Percentiles rank a stretch among this genome's conserved stretches.
Conservation (phyloP, 2,797 vertebrate genomes). For the Cercopithecus neglectus region DNA sequence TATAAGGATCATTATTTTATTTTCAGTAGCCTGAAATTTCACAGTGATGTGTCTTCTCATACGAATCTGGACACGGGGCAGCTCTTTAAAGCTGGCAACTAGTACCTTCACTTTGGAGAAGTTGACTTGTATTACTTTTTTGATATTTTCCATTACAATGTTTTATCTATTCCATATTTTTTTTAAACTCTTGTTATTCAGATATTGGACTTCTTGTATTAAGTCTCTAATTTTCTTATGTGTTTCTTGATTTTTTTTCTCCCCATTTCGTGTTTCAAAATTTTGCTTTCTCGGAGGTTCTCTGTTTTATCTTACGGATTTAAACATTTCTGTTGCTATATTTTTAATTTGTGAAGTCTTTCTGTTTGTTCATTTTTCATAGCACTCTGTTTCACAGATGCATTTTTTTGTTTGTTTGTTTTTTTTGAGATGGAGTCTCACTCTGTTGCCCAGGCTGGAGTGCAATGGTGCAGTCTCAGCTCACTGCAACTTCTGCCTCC, state of each 20-base stretch:
- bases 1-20: not conserved
- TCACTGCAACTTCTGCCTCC: not conserved
- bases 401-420: not conserved
- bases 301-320: not conserved
- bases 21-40: not conserved
- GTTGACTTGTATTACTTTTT: not conserved
- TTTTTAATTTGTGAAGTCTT: not conserved
- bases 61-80: not conserved
- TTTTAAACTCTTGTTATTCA: not conserved
- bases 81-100: not conserved
- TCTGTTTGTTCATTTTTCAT: not conserved
- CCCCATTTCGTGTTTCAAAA: not conserved
- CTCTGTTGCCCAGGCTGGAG: not conserved
- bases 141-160: not conserved
- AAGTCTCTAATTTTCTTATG: not conserved
- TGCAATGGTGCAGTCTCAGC: not conserved
- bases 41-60: not conserved
- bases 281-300: not conserved
- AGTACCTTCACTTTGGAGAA: not conserved
- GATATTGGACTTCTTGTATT: not conserved
- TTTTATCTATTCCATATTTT: not conserved
- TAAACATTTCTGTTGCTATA: not conserved
- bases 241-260: not conserved
- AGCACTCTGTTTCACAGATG: not conserved
- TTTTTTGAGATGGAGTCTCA: not conserved